Evolutionary conservation across 2,797 vertebrate species (phyloP).

Genomic region (Gastrophryne carolinensis): DNA sequence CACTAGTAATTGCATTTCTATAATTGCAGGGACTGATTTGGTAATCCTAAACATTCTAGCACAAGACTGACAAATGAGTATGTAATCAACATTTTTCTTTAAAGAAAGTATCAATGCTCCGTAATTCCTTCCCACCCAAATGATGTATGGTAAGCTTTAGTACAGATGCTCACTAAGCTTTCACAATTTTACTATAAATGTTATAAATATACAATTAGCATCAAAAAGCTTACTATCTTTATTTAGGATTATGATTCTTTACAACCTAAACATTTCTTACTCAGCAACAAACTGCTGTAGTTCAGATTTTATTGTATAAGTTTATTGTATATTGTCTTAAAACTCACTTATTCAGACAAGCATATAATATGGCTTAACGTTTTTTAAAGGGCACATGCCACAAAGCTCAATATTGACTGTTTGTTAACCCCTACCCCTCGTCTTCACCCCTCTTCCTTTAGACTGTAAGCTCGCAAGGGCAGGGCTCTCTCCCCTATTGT

Average conservation of each 20-base stretch:
- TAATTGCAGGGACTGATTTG: slow-evolving; percentile 19
- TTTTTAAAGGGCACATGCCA: too few species aligned
- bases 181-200: neutral
- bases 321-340: too few species aligned
- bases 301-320: too few species aligned
- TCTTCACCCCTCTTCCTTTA: too few species aligned
- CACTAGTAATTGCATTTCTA: slow-evolving; percentile 13
- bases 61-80: neutral
- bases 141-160: neutral
- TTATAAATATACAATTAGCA: slow-evolving; percentile 1
- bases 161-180: neutral
- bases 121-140: neutral
- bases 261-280: neutral
- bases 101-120: neutral
- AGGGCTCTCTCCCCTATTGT: too few species aligned
- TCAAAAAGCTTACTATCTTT: too few species aligned
- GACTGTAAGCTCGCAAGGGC: too few species aligned
- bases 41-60: neutral
- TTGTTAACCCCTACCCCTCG: too few species aligned
- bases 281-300: too few species aligned
- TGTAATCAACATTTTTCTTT: slow-evolving; percentile 1
- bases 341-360: too few species aligned
- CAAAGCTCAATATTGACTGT: too few species aligned
- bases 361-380: too few species aligned
- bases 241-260: neutral